These are phyloP conservation scores for Coptodon bakossiorum DNA, from an alignment of 2,113 vertebrate genomes.

Conservation along the genomic window DNA sequence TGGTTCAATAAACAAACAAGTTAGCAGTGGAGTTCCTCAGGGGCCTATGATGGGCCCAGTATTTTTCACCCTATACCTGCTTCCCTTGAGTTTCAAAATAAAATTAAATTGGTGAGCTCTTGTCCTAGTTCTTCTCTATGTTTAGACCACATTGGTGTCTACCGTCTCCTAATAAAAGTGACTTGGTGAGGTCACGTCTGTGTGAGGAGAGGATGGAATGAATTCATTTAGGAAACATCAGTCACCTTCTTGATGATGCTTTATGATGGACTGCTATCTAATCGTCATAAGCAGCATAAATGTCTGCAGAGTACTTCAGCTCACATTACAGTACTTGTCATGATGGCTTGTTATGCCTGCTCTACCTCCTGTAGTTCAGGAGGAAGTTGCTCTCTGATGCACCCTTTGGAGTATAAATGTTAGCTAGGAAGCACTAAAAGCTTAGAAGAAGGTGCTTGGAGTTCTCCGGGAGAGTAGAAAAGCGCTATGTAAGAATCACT, in stretches of 20 bases:
- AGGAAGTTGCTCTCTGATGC: not conserved
- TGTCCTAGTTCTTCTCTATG: not conserved
- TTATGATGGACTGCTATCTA: not conserved
- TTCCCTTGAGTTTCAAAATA: not conserved
- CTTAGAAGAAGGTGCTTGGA: no score
- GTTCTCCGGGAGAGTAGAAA: not conserved
- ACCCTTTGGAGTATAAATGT: not conserved
- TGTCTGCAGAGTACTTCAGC: not conserved
- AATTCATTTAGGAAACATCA: not conserved
- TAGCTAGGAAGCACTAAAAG: not conserved
- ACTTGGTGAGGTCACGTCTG: not conserved
- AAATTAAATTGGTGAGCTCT: accelerated
- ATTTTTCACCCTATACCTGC: not conserved
- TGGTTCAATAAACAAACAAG: not conserved
- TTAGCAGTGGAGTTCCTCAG: not conserved
- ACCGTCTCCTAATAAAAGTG: not conserved
- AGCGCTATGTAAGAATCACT: accelerated
- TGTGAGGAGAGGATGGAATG: not conserved
- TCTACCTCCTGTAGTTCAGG: not conserved
- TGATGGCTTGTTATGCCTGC: not conserved
- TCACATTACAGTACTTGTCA: not conserved
- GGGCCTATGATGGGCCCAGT: not conserved
- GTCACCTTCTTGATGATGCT: not conserved
- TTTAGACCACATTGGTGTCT: not conserved
- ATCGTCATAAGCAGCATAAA: not conserved